These are phyloP conservation scores for Tokudaia tokunoshimensis DNA, from an alignment of 2,797 vertebrate genomes.

Conservation along the genomic window DNA sequence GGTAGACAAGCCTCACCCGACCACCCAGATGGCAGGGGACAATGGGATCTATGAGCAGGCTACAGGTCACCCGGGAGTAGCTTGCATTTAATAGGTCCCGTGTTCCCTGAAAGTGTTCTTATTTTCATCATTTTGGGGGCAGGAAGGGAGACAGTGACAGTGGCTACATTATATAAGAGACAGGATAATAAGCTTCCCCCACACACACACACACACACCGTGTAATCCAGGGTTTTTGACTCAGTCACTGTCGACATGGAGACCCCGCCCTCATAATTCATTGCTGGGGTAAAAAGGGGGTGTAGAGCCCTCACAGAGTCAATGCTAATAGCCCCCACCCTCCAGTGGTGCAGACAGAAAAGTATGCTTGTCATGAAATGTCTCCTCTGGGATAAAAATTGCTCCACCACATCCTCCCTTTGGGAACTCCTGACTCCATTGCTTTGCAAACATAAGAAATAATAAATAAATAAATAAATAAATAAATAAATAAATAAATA, in stretches of 20 bases:
- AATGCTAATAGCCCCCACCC: neutral
- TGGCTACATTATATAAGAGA: neutral
- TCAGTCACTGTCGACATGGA: neutral
- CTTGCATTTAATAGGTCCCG: neutral
- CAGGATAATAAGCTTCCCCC: neutral
- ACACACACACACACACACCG: neutral
- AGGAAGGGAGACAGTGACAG: neutral
- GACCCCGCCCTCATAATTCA: neutral
- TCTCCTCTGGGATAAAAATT: neutral
- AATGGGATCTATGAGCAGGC: neutral
- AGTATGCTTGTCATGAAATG: neutral
- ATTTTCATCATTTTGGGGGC: neutral
- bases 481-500: neutral
- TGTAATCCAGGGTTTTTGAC: fast-evolving
- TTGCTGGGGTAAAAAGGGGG: fast-evolving
- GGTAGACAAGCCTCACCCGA: neutral
- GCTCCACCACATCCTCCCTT: fast-evolving
- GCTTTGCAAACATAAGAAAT: neutral
- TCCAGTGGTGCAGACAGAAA: no score
- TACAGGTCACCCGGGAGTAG: no score
- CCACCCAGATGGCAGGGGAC: neutral
- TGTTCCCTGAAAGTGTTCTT: no score
- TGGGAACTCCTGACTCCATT: neutral
- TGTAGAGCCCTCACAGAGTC: neutral
- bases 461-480: neutral